Base-by-base conservation (phyloP, 64 coral and sea anemone genomes). In the Hydrozoanthus tunicans region DNA sequence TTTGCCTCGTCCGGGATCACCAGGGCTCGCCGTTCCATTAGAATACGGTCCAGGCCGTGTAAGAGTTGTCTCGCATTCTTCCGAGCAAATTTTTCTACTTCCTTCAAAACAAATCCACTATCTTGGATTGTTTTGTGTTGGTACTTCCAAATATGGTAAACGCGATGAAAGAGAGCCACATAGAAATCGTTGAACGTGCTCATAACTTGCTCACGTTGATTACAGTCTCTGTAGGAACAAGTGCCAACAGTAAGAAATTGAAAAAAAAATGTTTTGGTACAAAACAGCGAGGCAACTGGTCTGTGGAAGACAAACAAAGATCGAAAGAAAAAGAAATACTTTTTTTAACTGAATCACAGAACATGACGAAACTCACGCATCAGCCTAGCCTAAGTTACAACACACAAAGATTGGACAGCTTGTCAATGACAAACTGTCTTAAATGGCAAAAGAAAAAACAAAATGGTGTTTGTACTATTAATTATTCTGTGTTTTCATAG, bases 111-210 rank as follows among this genome's bases (percentile, higher is more conserved):
- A 43, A 99, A 99, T 3, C 97, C 97, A 5, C 94, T 96, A 59
- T 99, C 97, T 20, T 79, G 89, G 23, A 99, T 99, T 52, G 97
- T 99, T 53, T 99, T 99, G 78, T 95, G 94, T 84, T 99, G 83
- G 80, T 93, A 89, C 81, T 99, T 99, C 97, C 97, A 99, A 66
- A 99, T 58, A 25, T 92, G 92, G 55, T 94, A 99, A 9, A 99
- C 88, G 56, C 90, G 92, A 53, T 92, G 77, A 51, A 90, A 99
- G 26, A 99, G 62, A 3, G 91, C 77, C 1, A 90, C 94, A 76
- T 96, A 96, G 80, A 99, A 99, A 17, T 99, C 94, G 61, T 80
- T 91, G 80, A 99, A 99, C 0, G 93, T 91, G 25, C 23, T 77
- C 10, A 99, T 74, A 17, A 96, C 97, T 79, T 90, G 82, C n/a